A percentile compares a stretch with the other conserved stretches of the same genome.
These are phyloP conservation scores for Cryptus armator DNA, from an alignment of 2,888 invertebrate species.

Conservation along the genomic window DNA sequence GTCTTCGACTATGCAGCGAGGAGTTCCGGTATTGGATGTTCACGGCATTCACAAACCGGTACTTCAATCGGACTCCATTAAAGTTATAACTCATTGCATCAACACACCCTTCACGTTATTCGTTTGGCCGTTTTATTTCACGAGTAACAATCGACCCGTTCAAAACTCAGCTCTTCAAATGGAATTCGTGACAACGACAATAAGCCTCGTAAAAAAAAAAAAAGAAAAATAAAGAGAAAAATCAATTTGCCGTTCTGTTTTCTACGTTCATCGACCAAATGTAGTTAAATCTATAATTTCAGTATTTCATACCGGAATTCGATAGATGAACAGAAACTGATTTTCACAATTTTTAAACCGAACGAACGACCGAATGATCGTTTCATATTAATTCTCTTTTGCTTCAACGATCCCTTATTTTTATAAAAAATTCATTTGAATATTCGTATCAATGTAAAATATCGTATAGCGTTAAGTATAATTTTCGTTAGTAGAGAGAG, in stretches of 20 bases:
- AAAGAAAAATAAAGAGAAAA: background rate
- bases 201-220: background rate
- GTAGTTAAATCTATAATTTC: background rate
- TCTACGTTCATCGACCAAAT: background rate
- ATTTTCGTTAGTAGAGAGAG: conserved; percentile 10
- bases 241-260: background rate
- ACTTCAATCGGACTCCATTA: conserved; percentile 42
- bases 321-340: no score
- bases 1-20: conserved; percentile 11
- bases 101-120: conserved; percentile 41
- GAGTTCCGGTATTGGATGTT: conserved; percentile 33
- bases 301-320: no score
- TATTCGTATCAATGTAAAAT: background rate
- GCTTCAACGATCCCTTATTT: no score
- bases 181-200: background rate
- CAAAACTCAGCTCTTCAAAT: conserved; percentile 42
- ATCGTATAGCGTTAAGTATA: conserved; percentile 7
- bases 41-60: conserved; percentile 9
- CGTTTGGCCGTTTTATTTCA: conserved; percentile 13
- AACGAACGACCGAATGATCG: no score
- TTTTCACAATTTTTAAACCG: no score
- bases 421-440: background rate
- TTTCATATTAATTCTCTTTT: no score
- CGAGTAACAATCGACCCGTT: conserved; percentile 55
- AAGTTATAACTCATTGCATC: conserved; percentile 46